Evolutionary conservation across 2,113 vertebrate genomes (phyloP).

Genomic region (Lagopus muta): DNA sequence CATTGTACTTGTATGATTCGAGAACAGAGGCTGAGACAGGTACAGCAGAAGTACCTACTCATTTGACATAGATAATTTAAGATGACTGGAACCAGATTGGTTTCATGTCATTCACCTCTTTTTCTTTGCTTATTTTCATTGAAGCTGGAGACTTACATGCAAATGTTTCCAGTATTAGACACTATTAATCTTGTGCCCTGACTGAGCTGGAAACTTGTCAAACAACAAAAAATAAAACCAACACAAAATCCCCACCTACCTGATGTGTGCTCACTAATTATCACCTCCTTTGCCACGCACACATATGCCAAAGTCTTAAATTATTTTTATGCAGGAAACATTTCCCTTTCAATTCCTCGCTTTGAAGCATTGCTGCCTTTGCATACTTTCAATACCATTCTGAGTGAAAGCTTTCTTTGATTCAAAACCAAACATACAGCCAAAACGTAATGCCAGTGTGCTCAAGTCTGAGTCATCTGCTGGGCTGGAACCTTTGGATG

Average conservation of each 20-base stretch:
- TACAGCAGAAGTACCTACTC: neutral
- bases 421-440: neutral
- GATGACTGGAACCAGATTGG: neutral
- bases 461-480: constrained; percentile 13
- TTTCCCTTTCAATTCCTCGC: neutral
- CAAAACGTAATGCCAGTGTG: neutral
- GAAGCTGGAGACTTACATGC: neutral
- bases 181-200: neutral
- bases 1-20: neutral
- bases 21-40: neutral
- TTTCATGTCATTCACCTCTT: neutral
- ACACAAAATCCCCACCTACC: neutral
- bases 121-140: neutral
- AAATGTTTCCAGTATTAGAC: neutral
- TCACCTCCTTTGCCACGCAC: neutral
- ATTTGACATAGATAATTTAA: neutral
- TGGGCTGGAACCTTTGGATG: constrained; percentile 25
- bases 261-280: neutral
- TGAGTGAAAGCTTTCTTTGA: neutral
- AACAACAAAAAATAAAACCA: neutral
- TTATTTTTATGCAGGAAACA: neutral
- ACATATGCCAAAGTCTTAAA: neutral
- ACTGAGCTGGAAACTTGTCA: neutral
- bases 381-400: neutral
- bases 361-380: neutral